These are phyloP conservation scores for Oeneis ivallda DNA, from an alignment of 2,888 invertebrate genomes.

Conservation along the genomic window DNA sequence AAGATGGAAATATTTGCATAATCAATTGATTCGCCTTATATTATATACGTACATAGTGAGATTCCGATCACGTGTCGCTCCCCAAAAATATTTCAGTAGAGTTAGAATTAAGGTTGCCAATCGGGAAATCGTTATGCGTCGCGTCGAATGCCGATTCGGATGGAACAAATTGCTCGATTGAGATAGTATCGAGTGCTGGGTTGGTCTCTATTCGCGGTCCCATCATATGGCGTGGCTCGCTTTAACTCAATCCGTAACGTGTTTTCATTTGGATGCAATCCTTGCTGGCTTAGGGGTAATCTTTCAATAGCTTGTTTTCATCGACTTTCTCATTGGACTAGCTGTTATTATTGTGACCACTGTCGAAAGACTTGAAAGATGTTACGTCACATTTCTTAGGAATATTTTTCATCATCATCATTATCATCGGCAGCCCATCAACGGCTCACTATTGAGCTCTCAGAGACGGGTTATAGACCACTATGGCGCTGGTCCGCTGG, in stretches of 20 bases:
- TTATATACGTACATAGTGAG: slow-evolving; percentile 30
- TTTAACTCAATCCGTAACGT: slow-evolving; percentile 59
- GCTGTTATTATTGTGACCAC: background rate
- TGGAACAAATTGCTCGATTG: slow-evolving; percentile 59
- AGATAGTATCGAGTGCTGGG: slow-evolving; percentile 50
- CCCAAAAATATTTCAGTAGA: slow-evolving; percentile 48
- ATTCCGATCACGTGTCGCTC: slow-evolving; percentile 37
- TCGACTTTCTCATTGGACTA: slow-evolving; percentile 17
- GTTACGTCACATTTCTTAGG: no score
- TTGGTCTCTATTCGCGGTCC: slow-evolving; percentile 46
- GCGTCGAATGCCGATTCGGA: slow-evolving; percentile 43
- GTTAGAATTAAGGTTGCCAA: slow-evolving; percentile 43
- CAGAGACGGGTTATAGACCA: no score
- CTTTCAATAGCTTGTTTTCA: slow-evolving; percentile 43
- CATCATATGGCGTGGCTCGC: slow-evolving; percentile 35
- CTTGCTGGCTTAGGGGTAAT: slow-evolving; percentile 49
- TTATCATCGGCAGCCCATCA: no score
- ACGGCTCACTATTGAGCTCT: no score
- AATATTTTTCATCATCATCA: no score
- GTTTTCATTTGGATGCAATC: slow-evolving; percentile 58
- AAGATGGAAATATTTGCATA: slow-evolving; percentile 36
- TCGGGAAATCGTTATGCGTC: slow-evolving; percentile 41
- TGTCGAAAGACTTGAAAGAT: no score
- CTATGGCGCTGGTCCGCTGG: no score
- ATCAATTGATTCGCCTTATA: slow-evolving; percentile 38